phyloP scores from a whole-genome alignment of 2,888 invertebrate species.

The Chymomyza caudatula region DNA sequence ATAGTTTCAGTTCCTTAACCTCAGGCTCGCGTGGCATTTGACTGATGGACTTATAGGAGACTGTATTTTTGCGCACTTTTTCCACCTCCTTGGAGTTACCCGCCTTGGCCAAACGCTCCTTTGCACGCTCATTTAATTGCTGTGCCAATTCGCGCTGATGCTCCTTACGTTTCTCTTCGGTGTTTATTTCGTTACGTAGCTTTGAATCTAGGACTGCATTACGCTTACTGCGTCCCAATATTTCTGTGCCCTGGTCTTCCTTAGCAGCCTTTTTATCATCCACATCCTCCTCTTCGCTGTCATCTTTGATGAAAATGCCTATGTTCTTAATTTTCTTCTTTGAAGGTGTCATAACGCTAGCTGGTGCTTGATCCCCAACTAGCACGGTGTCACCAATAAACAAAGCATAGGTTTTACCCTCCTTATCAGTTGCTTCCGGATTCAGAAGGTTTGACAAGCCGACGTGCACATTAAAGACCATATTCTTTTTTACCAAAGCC shows the following conservation, averaged over 20 bases:
- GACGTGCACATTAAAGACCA: slow-evolving; percentile 97
- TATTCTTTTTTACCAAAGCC: slow-evolving; percentile 89
- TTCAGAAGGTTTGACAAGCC: slow-evolving; percentile 93
- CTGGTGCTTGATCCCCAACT: slow-evolving; percentile 92
- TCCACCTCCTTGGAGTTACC: slow-evolving; percentile 90
- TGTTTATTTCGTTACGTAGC: slow-evolving; percentile 94
- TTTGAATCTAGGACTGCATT: slow-evolving; percentile 96
- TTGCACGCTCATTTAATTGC: slow-evolving; percentile 94
- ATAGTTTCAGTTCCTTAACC: slow-evolving; percentile 94
- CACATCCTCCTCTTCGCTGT: slow-evolving; percentile 90
- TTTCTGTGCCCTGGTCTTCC: slow-evolving; percentile 79
- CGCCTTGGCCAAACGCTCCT: slow-evolving; percentile 93
- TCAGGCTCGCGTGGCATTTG: slow-evolving; percentile 97
- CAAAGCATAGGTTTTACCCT: slow-evolving; percentile 93
- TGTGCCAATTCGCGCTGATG: slow-evolving; percentile 97
- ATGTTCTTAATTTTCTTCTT: slow-evolving; percentile 97
- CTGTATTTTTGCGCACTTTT: slow-evolving; percentile 94
- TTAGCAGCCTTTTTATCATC: slow-evolving; percentile 85
- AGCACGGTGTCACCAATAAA: slow-evolving; percentile 98
- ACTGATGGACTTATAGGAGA: slow-evolving; percentile 94
- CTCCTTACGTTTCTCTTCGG: slow-evolving; percentile 97
- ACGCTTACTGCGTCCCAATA: slow-evolving; percentile 85
- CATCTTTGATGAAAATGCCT: slow-evolving; percentile 95
- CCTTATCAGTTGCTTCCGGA: slow-evolving; percentile 88
- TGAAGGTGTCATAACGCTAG: slow-evolving; percentile 91